Base-by-base conservation (phyloP, 1,140 invertebrate genomes). In the Linepithema humile region DNA sequence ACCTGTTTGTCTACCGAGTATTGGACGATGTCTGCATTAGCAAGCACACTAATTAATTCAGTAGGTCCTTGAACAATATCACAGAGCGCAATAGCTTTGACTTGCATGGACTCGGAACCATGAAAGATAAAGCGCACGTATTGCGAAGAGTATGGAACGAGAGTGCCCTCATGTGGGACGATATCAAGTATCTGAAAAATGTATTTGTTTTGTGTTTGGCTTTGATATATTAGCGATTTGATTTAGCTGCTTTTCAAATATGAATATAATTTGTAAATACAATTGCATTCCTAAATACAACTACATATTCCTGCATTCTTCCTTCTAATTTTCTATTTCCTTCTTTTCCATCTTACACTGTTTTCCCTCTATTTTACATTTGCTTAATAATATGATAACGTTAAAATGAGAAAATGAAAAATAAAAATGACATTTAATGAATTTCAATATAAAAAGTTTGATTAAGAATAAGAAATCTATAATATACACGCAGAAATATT, bases 141-240 rank as follows among this genome's bases (percentile, higher is more conserved):
- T 82, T 92, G 88, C 7, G 86, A 90, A 65, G 94, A 91, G 69
- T 90, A 91, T n/a, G 95, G 94, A 23, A 85, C 85, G 7, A 95
- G 83, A 17, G 82, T 88, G 5, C 94, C 94, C 70, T 89, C 78
- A 6, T 62, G 80, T 0, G 94, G 94, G 12, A 90, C 67, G 15
- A 95, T 89, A 64, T 92, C 88, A 15, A 94, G 82, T 12, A 94
- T 75, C 83, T 93, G 43, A 7, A 82, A 23, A 10, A 32, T 17
- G 17, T 15, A 17, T 38, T 53, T 48, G 9, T 2, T 48, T 29
- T 26, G 3, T 0, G 9, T 2, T 48, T 50, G 32, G 26, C 10
- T 45, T 69, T 20, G 32, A 55, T 2, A 12, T 40, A 57, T 73
- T 35, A 38, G 12, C n/a, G n/a, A n/a, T n/a, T n/a, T n/a, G n/a